phyloP scores from a whole-genome alignment of 2,113 vertebrate species.

The Urocitellus parryii region DNA sequence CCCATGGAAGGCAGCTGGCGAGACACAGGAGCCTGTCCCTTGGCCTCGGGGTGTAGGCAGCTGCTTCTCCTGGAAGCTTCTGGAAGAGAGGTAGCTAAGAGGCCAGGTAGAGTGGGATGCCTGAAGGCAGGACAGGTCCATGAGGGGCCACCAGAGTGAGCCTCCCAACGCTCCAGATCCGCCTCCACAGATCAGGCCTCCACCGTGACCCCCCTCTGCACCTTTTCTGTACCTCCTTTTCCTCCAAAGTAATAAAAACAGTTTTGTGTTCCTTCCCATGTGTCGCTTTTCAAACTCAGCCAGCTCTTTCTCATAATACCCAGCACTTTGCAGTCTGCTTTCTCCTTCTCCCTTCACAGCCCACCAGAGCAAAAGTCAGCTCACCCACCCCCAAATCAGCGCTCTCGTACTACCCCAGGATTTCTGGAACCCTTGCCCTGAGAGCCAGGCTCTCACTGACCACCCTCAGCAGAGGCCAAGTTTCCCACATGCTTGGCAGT shows the following conservation, averaged over 20 bases:
- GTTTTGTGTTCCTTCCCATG: rapidly evolving
- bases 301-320: neutral
- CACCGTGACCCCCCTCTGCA: neutral
- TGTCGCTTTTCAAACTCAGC: neutral
- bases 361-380: neutral
- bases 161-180: neutral
- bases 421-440: neutral
- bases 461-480: neutral
- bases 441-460: too few relatives aligned
- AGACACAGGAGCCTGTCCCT: too few relatives aligned
- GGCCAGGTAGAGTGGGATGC: rapidly evolving
- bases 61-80: neutral
- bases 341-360: neutral
- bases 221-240: neutral
- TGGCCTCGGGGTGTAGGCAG: neutral
- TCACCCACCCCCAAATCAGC: rapidly evolving
- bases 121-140: too few relatives aligned
- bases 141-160: rapidly evolving
- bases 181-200: neutral
- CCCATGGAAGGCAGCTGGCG: rapidly evolving
- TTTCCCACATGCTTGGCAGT: rapidly evolving
- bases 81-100: neutral
- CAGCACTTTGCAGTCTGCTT: neutral
- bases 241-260: neutral
- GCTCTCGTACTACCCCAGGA: neutral